Evolutionary conservation across 2,113 vertebrate genomes (phyloP).

Genomic region (Pseudonaja textilis): DNA sequence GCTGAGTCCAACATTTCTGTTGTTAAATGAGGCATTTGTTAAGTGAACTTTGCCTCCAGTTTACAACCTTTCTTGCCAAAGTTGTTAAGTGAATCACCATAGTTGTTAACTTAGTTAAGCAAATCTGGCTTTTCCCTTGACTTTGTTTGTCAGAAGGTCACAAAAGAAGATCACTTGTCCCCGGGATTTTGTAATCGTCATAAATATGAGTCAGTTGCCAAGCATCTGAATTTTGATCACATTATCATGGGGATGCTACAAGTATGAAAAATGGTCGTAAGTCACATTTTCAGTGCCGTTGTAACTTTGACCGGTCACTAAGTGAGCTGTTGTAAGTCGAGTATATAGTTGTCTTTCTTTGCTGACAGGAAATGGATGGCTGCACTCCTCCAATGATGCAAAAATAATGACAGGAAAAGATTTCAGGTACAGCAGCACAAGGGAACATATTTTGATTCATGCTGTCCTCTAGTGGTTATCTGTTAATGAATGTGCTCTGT

Average conservation of each 20-base stretch:
- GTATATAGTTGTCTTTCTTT: not conserved
- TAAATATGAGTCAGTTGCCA: not conserved
- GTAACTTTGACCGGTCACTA: not conserved
- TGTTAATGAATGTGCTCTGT: not conserved
- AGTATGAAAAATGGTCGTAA: not conserved
- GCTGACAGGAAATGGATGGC: not conserved
- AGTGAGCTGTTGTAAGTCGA: not conserved
- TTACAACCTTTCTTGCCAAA: not conserved
- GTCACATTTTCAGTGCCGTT: not conserved
- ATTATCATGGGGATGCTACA: not conserved
- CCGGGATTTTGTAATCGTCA: not conserved
- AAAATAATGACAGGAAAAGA: not conserved
- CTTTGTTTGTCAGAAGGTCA: not conserved
- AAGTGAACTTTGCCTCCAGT: not conserved
- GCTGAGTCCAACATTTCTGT: not conserved
- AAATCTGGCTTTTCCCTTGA: not conserved
- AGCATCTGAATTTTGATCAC: not conserved
- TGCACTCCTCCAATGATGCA: not conserved
- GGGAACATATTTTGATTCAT: not conserved
- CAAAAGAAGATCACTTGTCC: not conserved
- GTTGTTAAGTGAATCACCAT: not conserved
- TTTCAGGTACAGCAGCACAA: not conserved
- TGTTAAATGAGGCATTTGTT: not conserved
- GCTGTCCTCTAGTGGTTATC: conserved; percentile 30
- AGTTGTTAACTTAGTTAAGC: not conserved